A percentile compares a stretch with the other conserved stretches of the same genome.
Conservation (phyloP, 2,888 invertebrate genomes). For the Scaptomyza cyrtandrae region DNA sequence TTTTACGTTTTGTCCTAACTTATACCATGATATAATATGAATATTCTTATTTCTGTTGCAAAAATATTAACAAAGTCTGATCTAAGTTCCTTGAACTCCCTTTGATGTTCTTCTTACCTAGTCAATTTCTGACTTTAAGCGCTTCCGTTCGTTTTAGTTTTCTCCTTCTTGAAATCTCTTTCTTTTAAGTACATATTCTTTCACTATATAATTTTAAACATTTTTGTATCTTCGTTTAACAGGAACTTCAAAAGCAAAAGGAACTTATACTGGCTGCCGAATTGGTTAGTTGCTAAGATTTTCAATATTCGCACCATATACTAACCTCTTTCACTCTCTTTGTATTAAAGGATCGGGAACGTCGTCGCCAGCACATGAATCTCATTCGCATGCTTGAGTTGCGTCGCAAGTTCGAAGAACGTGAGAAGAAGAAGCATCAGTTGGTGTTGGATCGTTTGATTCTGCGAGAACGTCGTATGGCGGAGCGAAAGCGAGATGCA, state of each 20-base stretch:
- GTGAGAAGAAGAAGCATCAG: constrained; percentile 88
- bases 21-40: too few species aligned
- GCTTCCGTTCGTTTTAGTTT: constrained; percentile 9
- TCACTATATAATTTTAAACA: background rate
- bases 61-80: background rate
- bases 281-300: constrained; percentile 87
- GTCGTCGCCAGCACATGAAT: constrained; percentile 95
- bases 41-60: background rate
- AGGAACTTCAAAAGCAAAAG: constrained; percentile 95
- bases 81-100: background rate
- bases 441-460: constrained; percentile 93
- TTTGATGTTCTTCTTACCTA: background rate
- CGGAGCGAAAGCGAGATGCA: constrained; percentile 89
- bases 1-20: background rate
- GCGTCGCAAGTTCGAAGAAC: constrained; percentile 93
- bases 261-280: constrained; percentile 93
- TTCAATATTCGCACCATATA: background rate
- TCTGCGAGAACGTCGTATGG: constrained; percentile 93
- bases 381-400: constrained; percentile 94
- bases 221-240: constrained; percentile 78
- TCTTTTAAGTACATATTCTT: too few species aligned
- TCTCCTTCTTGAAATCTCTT: background rate
- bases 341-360: constrained; percentile 89
- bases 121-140: background rate
- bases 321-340: background rate